Evolutionary conservation across 2,888 invertebrate genomes (phyloP).

Genomic region (Zygothrica quintamaculata): DNA sequence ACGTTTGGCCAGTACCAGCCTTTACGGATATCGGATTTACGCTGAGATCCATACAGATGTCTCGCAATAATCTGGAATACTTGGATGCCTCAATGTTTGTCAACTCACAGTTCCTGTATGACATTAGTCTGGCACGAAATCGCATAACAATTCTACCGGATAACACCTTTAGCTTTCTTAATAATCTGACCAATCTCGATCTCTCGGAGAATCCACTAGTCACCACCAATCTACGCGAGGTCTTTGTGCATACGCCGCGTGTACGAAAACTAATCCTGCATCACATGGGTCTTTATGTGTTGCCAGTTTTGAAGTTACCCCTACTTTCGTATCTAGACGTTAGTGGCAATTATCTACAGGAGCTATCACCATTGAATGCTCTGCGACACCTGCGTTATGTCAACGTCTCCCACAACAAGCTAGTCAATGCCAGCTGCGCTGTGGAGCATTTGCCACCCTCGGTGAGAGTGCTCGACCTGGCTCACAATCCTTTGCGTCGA

Average conservation of each 20-base stretch:
- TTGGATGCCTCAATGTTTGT: constrained; percentile 95
- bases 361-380: constrained; percentile 89
- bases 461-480: constrained; percentile 91
- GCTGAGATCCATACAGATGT: constrained; percentile 90
- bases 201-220: constrained; percentile 92
- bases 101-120: constrained; percentile 91
- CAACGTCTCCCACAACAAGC: constrained; percentile 91
- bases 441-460: constrained; percentile 90
- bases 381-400: constrained; percentile 90
- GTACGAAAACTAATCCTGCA: constrained; percentile 91
- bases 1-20: constrained; percentile 91
- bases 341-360: constrained; percentile 90
- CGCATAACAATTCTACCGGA: constrained; percentile 93
- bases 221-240: constrained; percentile 93
- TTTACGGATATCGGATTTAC: constrained; percentile 92
- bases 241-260: constrained; percentile 93
- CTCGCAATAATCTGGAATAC: constrained; percentile 92
- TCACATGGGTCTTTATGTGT: constrained; percentile 90
- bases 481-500: constrained; percentile 92
- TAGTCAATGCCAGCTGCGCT: constrained; percentile 90
- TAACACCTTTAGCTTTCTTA: constrained; percentile 93
- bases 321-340: constrained; percentile 92
- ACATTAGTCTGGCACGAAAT: constrained; percentile 91
- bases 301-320: constrained; percentile 91
- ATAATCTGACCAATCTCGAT: constrained; percentile 91